A percentile compares a stretch with the other conserved stretches of the same genome.
phyloP scores from a whole-genome alignment of 2,797 vertebrate species.

The Loriculus beryllinus region DNA sequence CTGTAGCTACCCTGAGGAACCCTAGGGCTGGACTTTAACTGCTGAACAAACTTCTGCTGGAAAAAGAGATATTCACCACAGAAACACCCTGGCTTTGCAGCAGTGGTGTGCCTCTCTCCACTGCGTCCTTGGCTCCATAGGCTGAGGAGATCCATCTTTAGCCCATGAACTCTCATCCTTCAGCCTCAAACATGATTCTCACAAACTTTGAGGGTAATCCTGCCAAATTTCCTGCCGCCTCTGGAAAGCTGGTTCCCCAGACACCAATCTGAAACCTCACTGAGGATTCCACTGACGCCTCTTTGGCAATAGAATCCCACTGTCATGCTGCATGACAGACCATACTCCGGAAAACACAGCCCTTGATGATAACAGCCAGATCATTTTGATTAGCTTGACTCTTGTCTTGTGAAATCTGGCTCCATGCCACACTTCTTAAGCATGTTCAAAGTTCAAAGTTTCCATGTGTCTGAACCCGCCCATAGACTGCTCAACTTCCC shows the following conservation, averaged over 20 bases:
- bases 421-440: not conserved
- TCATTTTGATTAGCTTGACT: not conserved
- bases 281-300: not conserved
- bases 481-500: not conserved
- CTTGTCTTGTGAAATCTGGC: slow-evolving; percentile 10
- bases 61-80: not conserved
- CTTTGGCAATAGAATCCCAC: not conserved
- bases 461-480: not conserved
- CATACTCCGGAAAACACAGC: not conserved
- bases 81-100: not conserved
- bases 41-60: not conserved
- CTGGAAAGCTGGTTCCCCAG: not conserved
- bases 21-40: not conserved
- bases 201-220: not conserved
- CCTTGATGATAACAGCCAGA: slow-evolving; percentile 9
- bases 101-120: not conserved
- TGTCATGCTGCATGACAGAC: not conserved
- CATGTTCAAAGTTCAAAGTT: not conserved
- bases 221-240: not conserved
- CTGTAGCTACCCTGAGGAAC: not conserved
- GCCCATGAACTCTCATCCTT: not conserved
- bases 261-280: not conserved
- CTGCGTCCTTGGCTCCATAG: not conserved
- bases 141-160: not conserved
- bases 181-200: not conserved